Conservation (phyloP, 1,140 invertebrate species). For the Gryon sp. region DNA sequence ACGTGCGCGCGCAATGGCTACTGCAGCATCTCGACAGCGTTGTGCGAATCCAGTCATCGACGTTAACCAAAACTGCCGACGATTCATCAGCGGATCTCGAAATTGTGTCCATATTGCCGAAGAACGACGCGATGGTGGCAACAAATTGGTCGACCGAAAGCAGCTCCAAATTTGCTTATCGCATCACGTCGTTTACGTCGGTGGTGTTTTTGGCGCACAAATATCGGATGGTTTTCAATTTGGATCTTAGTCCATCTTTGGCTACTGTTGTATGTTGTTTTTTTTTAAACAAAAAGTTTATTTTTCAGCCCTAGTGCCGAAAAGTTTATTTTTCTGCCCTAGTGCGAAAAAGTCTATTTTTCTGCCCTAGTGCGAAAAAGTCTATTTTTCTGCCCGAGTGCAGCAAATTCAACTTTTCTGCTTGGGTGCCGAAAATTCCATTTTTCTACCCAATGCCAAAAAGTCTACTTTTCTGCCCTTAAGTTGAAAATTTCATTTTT, state of each 20-base stretch:
- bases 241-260: slow-evolving; percentile 90
- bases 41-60: slow-evolving; percentile 78
- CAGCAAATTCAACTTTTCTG: too few relatives aligned
- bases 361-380: too few relatives aligned
- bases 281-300: not conserved
- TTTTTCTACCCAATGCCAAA: too few relatives aligned
- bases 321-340: too few relatives aligned
- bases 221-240: slow-evolving; percentile 87
- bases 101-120: slow-evolving; percentile 84
- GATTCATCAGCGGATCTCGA: slow-evolving; percentile 81
- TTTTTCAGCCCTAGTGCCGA: too few relatives aligned
- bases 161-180: slow-evolving; percentile 81
- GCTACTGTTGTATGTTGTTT: slow-evolving; percentile 82
- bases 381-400: too few relatives aligned
- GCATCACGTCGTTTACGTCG: slow-evolving; percentile 78
- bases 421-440: too few relatives aligned
- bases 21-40: slow-evolving; percentile 84
- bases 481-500: too few relatives aligned
- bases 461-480: too few relatives aligned
- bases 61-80: slow-evolving; percentile 70
- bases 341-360: too few relatives aligned
- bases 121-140: slow-evolving; percentile 75
- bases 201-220: slow-evolving; percentile 81
- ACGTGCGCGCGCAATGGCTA: slow-evolving; percentile 88
- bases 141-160: slow-evolving; percentile 80